These are phyloP conservation scores for Carcinoscorpius rotundicauda DNA, from an alignment of 1,140 invertebrate species.

Conservation along the genomic window DNA sequence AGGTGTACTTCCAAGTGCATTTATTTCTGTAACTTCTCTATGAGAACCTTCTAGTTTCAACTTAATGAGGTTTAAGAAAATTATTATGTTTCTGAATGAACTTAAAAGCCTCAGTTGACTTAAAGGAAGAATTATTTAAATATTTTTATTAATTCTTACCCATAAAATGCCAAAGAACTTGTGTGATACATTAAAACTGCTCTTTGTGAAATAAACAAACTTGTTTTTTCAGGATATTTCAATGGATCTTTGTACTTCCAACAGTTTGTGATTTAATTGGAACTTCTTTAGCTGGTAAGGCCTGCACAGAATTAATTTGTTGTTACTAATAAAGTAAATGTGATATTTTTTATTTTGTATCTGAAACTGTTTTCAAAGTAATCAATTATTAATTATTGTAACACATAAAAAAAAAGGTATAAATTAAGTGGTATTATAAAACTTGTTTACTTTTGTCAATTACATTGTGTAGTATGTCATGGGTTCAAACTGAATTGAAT, in stretches of 20 bases:
- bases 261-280: constrained; percentile 2
- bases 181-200: too few relatives aligned
- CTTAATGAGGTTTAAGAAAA: too few relatives aligned
- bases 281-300: constrained; percentile 3
- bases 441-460: neutral
- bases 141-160: too few relatives aligned
- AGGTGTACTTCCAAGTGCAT: too few relatives aligned
- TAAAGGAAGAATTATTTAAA: too few relatives aligned
- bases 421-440: neutral
- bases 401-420: neutral
- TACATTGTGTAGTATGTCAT: neutral
- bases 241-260: constrained; percentile 1
- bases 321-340: neutral
- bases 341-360: neutral
- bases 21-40: too few relatives aligned
- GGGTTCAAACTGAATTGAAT: neutral
- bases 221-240: constrained; percentile 1
- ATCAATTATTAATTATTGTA: neutral
- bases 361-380: neutral
- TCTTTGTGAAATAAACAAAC: too few relatives aligned
- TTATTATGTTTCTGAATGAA: too few relatives aligned
- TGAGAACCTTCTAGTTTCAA: too few relatives aligned
- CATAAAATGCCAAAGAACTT: too few relatives aligned
- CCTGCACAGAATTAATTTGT: neutral
- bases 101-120: too few relatives aligned